Conservation (phyloP, 1,140 invertebrate species). For the Drosophila oshimai region DNA sequence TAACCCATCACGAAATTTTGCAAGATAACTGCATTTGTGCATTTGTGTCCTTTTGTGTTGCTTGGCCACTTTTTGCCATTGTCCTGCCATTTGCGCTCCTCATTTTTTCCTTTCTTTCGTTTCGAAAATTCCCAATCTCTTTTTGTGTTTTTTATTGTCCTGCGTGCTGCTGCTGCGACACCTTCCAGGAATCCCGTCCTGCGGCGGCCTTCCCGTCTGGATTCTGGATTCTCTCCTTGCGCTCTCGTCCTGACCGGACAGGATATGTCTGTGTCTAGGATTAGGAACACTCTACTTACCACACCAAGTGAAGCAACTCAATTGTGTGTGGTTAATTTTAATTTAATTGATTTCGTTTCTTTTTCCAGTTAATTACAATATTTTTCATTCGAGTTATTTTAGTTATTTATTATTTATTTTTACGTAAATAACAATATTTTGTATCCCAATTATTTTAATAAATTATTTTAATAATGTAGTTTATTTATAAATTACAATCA, state of each 20-base stretch:
- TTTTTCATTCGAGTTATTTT: too few species aligned
- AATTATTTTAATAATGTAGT: too few species aligned
- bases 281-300: not conserved
- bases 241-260: not conserved
- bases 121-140: slow-evolving; percentile 40
- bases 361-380: too few species aligned
- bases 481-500: too few species aligned
- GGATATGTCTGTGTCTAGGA: slow-evolving; percentile 17
- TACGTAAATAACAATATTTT: too few species aligned
- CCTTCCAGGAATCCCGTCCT: slow-evolving; percentile 45
- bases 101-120: slow-evolving; percentile 32
- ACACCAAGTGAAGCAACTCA: too few species aligned
- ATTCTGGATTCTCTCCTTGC: too few species aligned
- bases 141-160: slow-evolving; percentile 66
- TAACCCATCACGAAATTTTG: slow-evolving; percentile 66
- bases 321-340: too few species aligned
- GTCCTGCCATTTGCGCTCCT: slow-evolving; percentile 62
- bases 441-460: too few species aligned
- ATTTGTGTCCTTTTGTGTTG: slow-evolving; percentile 42
- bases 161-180: too few species aligned
- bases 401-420: too few species aligned
- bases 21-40: slow-evolving; percentile 73
- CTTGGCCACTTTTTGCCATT: slow-evolving; percentile 70
- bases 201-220: slow-evolving; percentile 2
- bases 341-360: too few species aligned